These are phyloP conservation scores for Crioceris asparagi DNA, from an alignment of 2,888 invertebrate genomes.

Conservation along the genomic window DNA sequence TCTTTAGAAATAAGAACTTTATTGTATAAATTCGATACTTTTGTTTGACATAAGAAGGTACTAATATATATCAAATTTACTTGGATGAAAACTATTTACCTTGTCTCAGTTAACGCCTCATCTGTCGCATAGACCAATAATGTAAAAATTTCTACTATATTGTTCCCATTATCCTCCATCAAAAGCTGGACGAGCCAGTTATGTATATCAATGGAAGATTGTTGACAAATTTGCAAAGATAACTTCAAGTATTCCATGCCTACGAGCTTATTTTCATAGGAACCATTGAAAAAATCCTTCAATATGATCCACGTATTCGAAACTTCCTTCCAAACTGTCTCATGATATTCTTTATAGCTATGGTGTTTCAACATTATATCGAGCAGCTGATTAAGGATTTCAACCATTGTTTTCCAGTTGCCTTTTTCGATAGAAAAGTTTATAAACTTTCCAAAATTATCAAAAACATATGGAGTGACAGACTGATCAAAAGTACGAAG, in stretches of 20 bases:
- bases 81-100: conserved; percentile 21
- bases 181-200: conserved; percentile 11
- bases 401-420: conserved; percentile 11
- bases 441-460: conserved; percentile 23
- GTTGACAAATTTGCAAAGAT: conserved; percentile 15
- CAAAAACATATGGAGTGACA: conserved; percentile 22
- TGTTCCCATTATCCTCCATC: conserved; percentile 9
- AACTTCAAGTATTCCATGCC: conserved; percentile 24
- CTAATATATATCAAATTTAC: no score
- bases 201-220: conserved; percentile 7
- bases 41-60: no score
- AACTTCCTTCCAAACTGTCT: conserved; percentile 15
- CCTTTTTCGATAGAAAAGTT: conserved; percentile 8
- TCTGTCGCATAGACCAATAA: conserved; percentile 15
- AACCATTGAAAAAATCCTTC: conserved; percentile 20
- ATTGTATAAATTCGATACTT: no score
- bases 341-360: conserved; percentile 8
- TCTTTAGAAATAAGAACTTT: no score
- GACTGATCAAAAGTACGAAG: conserved; percentile 25
- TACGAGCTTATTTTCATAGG: conserved; percentile 9
- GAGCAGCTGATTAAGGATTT: conserved; percentile 15
- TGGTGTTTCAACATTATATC: conserved; percentile 15
- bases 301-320: conserved; percentile 22
- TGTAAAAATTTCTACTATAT: conserved; percentile 21
- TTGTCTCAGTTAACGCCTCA: conserved; percentile 17